Percentiles rank a stretch among this genome's conserved stretches.
phyloP scores from a whole-genome alignment of 2,113 vertebrate species.

The Pangasianodon hypophthalmus region DNA sequence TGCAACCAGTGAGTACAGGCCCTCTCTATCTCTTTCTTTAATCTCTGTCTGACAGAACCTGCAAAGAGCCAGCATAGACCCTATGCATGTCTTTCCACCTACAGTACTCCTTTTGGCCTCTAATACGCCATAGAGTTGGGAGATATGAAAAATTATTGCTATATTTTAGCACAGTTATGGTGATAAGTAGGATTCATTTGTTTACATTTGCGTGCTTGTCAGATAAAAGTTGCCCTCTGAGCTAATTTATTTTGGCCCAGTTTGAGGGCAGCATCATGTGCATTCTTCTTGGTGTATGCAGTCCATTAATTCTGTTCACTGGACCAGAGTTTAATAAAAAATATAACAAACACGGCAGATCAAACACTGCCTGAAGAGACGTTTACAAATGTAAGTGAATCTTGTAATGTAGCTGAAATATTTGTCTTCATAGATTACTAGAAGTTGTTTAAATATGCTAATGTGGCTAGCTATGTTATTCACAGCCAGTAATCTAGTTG shows the following conservation, averaged over 20 bases:
- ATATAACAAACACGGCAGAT: not conserved
- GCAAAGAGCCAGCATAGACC: slow-evolving; percentile 24
- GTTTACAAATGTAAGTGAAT: not conserved
- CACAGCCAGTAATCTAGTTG: not conserved
- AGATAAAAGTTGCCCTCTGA: not conserved
- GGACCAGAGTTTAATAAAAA: not conserved
- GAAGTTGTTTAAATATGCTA: not conserved
- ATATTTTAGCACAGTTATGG: not conserved
- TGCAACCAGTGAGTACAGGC: slow-evolving; percentile 78
- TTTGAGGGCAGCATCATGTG: not conserved
- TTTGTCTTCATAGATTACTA: not conserved
- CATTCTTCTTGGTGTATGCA: not conserved
- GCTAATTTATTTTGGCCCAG: not conserved
- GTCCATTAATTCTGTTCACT: not conserved
- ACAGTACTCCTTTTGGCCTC: not conserved
- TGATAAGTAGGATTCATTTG: not conserved
- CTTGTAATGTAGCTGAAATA: not conserved
- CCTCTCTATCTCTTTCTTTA: not conserved
- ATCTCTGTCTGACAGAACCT: slow-evolving; percentile 13
- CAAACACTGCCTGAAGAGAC: not conserved
- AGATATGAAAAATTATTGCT: not conserved
- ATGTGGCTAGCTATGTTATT: not conserved
- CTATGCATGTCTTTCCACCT: not conserved
- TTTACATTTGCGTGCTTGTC: not conserved
- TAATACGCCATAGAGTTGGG: not conserved